Evolutionary conservation across 2,888 invertebrate species (phyloP), one percentile per base, ranked within the genome.

Genomic region (Cremastinae sp.): DNA sequence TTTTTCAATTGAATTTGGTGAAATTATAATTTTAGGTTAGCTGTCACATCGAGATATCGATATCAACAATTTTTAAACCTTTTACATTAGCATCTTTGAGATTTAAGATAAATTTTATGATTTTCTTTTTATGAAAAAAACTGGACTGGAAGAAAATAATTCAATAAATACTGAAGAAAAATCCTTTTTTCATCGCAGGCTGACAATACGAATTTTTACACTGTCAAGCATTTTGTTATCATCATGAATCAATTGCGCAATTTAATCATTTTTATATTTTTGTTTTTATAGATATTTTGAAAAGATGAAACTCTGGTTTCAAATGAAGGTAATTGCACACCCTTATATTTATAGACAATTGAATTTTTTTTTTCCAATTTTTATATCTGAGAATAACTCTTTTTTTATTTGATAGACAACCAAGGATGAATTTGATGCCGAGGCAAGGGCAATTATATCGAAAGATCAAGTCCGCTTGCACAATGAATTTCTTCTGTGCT

Each of bases 361-460:
- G 2, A 28, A 28, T 28, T 28, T 5, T 5, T 54, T 47, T 36
- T 56, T n/a, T 43, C 22, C 2, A 28, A 28, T 28, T n/a, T n/a
- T n/a, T n/a, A 10, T n/a, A 9, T 43, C 12, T 9, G 5, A 34
- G 20, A 12, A 14, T 14, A 16, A 28, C 5, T 28, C 5, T 53
- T 66, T 54, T 20, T 76, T 0, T 45, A 43, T 12, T 12, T 47
- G 9, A 92, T 92, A 95, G 90, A 92, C 95, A 75, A 94, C 95
- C 0, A 96, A 96, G 87, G 95, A 96, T 86, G 95, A 96, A 83
- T 97, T 97, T 87, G 96, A 97, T 84, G 88, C 90, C 10, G 95
- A 95, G 90, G 95, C 95, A 3, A 92, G 96, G 43, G 93, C 94
- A 86, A 90, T 97, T 12, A 90, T 97, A 77, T 92, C 92, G 7